These are phyloP conservation scores for Cosmorhoe ocellata DNA, from an alignment of 2,888 invertebrate species.

Conservation along the genomic window DNA sequence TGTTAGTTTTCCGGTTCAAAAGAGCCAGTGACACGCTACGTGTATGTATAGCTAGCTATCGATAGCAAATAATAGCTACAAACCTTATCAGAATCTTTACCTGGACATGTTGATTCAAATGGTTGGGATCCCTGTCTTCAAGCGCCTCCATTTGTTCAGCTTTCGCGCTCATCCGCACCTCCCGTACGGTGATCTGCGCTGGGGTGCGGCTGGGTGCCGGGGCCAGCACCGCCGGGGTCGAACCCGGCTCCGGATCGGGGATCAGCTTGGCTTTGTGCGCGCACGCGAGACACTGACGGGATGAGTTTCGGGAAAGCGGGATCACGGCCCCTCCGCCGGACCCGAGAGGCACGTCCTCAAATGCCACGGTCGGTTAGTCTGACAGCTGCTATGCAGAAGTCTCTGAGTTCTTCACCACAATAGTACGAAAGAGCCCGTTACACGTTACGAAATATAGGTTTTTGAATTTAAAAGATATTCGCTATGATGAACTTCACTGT, in stretches of 20 bases:
- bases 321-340: slow-evolving; percentile 61
- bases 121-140: slow-evolving; percentile 87
- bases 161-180: slow-evolving; percentile 54
- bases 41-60: too few relatives aligned
- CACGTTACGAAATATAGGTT: too few relatives aligned
- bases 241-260: slow-evolving; percentile 45
- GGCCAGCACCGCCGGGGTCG: slow-evolving; percentile 22
- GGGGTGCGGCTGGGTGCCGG: slow-evolving; percentile 11
- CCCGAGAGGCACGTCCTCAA: slow-evolving; percentile 59
- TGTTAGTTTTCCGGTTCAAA: too few relatives aligned
- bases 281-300: slow-evolving; percentile 62
- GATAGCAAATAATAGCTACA: too few relatives aligned
- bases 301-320: slow-evolving; percentile 46
- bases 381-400: slow-evolving; percentile 8
- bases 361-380: slow-evolving; percentile 61
- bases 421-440: too few relatives aligned
- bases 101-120: slow-evolving; percentile 87
- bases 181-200: slow-evolving; percentile 26
- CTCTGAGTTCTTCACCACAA: too few relatives aligned
- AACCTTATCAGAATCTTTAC: too few relatives aligned
- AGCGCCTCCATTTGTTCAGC: slow-evolving; percentile 76
- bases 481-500: too few relatives aligned
- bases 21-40: too few relatives aligned
- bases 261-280: slow-evolving; percentile 55
- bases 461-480: too few relatives aligned